Evolutionary conservation across 1,140 invertebrate genomes (phyloP).

Genomic region (Xylocopa sonorina): DNA sequence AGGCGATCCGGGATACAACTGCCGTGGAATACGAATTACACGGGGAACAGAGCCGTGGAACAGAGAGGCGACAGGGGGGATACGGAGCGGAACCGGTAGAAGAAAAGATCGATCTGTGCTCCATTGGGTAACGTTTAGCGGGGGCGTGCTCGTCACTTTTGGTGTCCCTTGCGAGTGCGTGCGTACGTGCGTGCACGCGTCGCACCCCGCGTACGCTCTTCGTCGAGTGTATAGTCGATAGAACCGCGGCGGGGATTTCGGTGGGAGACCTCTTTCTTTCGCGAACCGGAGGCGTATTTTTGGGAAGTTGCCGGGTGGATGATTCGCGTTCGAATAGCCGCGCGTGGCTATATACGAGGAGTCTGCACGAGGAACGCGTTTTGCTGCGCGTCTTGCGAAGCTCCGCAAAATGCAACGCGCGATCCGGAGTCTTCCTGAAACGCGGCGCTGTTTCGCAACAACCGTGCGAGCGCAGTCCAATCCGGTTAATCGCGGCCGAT

Average conservation of each 20-base stretch:
- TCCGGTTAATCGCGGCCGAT: background rate
- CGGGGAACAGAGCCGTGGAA: slow-evolving; percentile 19
- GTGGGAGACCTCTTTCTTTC: too few relatives aligned
- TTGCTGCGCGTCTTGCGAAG: too few relatives aligned
- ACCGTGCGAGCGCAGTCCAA: too few relatives aligned
- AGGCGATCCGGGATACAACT: slow-evolving; percentile 66
- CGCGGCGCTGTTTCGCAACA: background rate
- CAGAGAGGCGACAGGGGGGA: background rate
- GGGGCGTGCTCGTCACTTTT: slow-evolving; percentile 47
- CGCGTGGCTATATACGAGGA: too few relatives aligned
- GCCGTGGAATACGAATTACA: slow-evolving; percentile 66
- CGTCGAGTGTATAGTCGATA: too few relatives aligned
- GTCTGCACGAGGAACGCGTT: too few relatives aligned
- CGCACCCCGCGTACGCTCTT: too few relatives aligned
- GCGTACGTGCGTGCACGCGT: background rate
- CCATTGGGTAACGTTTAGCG: slow-evolving; percentile 62
- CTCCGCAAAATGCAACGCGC: too few relatives aligned
- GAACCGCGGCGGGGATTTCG: too few relatives aligned
- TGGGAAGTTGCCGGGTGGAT: too few relatives aligned
- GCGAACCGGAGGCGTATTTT: too few relatives aligned
- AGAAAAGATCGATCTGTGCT: slow-evolving; percentile 64
- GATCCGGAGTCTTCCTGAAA: background rate
- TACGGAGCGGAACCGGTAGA: slow-evolving; percentile 10
- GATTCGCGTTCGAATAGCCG: too few relatives aligned
- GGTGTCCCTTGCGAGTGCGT: background rate